Conservation (phyloP, 2,888 invertebrate genomes). For the Hoplodrina blanda region DNA sequence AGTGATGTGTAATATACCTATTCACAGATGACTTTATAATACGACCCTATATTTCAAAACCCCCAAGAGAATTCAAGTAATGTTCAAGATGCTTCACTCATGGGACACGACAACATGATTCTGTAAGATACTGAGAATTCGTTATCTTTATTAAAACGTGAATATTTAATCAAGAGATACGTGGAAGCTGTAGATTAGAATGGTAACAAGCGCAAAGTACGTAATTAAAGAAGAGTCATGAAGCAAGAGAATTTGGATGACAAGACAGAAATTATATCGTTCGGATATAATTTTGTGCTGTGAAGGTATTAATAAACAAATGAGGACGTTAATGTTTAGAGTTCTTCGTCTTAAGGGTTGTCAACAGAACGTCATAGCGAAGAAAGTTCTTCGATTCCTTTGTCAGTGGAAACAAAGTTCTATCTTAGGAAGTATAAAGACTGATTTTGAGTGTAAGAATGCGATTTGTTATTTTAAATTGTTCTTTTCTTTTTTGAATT, state of each 20-base stretch:
- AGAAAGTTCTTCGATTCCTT: background rate
- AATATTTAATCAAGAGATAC: conserved; percentile 31
- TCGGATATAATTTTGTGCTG: conserved; percentile 37
- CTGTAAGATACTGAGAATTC: background rate
- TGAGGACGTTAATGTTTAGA: conserved; percentile 31
- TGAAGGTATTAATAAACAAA: conserved; percentile 30
- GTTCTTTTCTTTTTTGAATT: no score
- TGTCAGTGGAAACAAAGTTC: no score
- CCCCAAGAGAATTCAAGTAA: conserved; percentile 24
- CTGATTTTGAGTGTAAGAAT: no score
- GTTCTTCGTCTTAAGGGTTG: background rate
- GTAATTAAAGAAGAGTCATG: conserved; percentile 15
- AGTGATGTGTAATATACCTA: conserved; percentile 2
- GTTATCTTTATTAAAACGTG: conserved; percentile 5
- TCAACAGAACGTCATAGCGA: background rate
- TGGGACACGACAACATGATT: background rate
- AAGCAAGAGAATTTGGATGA: conserved; percentile 15
- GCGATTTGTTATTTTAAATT: no score
- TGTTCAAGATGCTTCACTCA: conserved; percentile 4
- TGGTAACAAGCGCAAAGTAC: background rate
- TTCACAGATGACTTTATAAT: background rate
- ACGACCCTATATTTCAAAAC: background rate
- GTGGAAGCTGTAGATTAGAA: background rate
- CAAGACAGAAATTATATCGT: conserved; percentile 20
- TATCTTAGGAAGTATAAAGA: no score